phyloP scores from a whole-genome alignment of 1,140 invertebrate genomes.

The Drosophila obscura region DNA sequence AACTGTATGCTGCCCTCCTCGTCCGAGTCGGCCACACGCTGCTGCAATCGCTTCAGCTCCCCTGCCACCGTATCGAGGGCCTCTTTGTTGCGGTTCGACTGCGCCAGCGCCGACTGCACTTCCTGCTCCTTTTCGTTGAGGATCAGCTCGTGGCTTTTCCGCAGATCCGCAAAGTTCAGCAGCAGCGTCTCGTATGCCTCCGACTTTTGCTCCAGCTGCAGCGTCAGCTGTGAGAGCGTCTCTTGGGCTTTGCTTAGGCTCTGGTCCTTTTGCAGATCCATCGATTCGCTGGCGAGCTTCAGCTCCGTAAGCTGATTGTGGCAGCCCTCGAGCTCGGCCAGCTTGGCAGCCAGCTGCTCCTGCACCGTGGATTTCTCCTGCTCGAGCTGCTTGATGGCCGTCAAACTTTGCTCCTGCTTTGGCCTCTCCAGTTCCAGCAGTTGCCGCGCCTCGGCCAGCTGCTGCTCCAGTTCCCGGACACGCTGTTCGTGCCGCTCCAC shows the following conservation, averaged over 20 bases:
- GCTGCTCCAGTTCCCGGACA: conserved; percentile 60
- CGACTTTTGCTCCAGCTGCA: conserved; percentile 26
- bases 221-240: conserved; percentile 22
- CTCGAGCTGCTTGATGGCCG: conserved; percentile 8
- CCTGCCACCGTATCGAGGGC: conserved; percentile 1
- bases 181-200: not conserved
- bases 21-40: conserved; percentile 4
- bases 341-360: conserved; percentile 20
- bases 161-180: conserved; percentile 1
- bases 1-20: conserved; percentile 27
- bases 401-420: conserved; percentile 10
- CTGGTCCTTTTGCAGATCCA: conserved; percentile 10
- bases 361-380: conserved; percentile 1
- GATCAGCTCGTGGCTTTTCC: not conserved
- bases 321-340: conserved; percentile 12
- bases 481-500: conserved; percentile 47
- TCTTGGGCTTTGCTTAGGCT: conserved; percentile 2
- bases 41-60: conserved; percentile 43
- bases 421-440: conserved; percentile 14
- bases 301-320: conserved; percentile 24
- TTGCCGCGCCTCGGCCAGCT: not conserved
- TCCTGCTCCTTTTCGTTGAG: conserved; percentile 27
- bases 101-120: not conserved
- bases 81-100: conserved; percentile 14
- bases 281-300: not conserved